phyloP scores from a whole-genome alignment of 1,140 invertebrate species.

The Cyclina sinensis region DNA sequence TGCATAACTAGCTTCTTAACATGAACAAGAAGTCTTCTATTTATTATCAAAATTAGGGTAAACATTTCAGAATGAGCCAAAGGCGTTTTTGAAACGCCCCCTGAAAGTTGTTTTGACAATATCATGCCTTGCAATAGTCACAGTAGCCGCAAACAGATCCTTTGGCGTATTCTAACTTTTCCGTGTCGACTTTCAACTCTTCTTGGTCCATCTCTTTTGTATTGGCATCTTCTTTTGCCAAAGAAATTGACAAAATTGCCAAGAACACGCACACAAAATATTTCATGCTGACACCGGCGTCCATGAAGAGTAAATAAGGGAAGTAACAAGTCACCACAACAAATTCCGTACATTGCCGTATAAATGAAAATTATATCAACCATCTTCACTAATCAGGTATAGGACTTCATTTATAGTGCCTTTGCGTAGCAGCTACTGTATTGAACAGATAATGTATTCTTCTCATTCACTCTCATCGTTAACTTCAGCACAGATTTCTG shows the following conservation, averaged over 20 bases:
- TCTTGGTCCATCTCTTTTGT: slow-evolving; percentile 55
- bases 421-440: no score
- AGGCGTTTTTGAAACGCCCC: slow-evolving; percentile 42
- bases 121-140: slow-evolving; percentile 80
- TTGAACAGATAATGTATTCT: no score
- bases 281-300: slow-evolving; percentile 27
- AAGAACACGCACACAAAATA: neutral
- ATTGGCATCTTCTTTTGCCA: slow-evolving; percentile 27
- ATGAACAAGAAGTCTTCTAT: no score
- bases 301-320: neutral
- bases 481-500: no score
- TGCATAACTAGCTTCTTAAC: neutral
- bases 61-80: no score
- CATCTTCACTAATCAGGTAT: no score
- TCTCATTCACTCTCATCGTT: no score
- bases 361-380: no score
- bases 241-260: slow-evolving; percentile 9
- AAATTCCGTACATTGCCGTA: neutral
- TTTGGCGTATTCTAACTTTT: slow-evolving; percentile 80
- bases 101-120: neutral
- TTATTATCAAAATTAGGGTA: no score
- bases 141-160: slow-evolving; percentile 83
- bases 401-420: no score
- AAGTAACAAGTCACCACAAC: neutral
- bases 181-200: slow-evolving; percentile 67